Evolutionary conservation across 2,113 vertebrate species (phyloP).

Genomic region (Symphodus melops): DNA sequence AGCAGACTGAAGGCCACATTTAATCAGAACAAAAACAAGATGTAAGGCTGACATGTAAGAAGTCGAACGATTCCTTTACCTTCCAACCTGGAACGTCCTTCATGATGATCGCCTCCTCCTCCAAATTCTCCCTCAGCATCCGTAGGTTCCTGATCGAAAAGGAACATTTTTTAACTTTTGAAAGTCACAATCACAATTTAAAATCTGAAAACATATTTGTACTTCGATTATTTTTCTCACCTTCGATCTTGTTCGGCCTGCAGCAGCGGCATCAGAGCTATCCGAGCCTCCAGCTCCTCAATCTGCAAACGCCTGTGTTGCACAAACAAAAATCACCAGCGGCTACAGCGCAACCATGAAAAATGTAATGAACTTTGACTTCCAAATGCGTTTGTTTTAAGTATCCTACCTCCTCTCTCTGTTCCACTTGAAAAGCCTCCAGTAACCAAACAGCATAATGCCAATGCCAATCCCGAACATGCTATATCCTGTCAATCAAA

Average conservation of each 20-base stretch:
- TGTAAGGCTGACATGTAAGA: no score
- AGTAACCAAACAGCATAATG: constrained; percentile 87
- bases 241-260: constrained; percentile 91
- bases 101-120: constrained; percentile 93
- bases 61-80: constrained; percentile 73
- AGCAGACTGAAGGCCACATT: no score
- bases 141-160: constrained; percentile 80
- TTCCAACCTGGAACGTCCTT: constrained; percentile 94
- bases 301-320: constrained; percentile 86
- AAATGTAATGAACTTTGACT: background rate
- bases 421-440: constrained; percentile 90
- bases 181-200: no score
- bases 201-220: no score
- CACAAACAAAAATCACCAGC: constrained; percentile 4
- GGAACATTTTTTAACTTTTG: background rate
- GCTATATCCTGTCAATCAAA: constrained; percentile 84
- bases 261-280: constrained; percentile 89
- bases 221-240: constrained; percentile 62
- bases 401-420: constrained; percentile 86
- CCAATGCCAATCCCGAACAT: constrained; percentile 89
- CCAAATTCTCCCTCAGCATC: constrained; percentile 89
- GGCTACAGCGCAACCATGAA: background rate
- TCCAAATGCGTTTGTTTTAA: no score
- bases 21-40: no score
- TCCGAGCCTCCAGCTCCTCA: constrained; percentile 90